Conservation (phyloP, 1,140 invertebrate genomes). For the Bombus consobrinus region DNA sequence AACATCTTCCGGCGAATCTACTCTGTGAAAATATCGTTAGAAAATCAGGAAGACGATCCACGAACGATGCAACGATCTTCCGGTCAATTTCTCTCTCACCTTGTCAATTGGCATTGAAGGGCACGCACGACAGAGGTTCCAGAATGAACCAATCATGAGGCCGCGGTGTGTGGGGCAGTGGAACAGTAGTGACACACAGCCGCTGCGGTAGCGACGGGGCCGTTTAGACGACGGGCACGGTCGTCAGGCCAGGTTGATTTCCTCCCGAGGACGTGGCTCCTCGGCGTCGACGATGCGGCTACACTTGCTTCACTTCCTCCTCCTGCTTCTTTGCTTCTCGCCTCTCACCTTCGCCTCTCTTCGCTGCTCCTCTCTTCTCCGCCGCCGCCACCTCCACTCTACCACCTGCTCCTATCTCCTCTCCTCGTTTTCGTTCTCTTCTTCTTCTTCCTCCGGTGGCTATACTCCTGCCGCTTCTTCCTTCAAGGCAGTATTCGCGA, state of each 20-base stretch:
- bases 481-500: slow-evolving; percentile 54
- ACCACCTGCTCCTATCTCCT: neutral
- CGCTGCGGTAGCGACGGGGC: slow-evolving; percentile 60
- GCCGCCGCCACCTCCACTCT: neutral
- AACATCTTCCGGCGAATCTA: neutral
- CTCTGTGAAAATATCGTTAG: neutral
- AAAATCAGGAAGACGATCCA: neutral
- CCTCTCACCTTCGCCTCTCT: neutral
- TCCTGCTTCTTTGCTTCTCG: neutral
- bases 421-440: neutral
- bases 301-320: slow-evolving; percentile 31
- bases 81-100: slow-evolving; percentile 84
- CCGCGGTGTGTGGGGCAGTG: slow-evolving; percentile 81
- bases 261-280: slow-evolving; percentile 45
- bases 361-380: neutral
- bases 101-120: slow-evolving; percentile 96
- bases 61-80: neutral
- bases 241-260: slow-evolving; percentile 58
- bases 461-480: slow-evolving; percentile 19
- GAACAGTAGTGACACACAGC: slow-evolving; percentile 72
- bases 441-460: slow-evolving; percentile 24
- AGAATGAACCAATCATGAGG: slow-evolving; percentile 96
- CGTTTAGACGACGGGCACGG: slow-evolving; percentile 53
- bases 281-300: slow-evolving; percentile 35
- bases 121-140: slow-evolving; percentile 96